Conservation (phyloP, 2,113 vertebrate species). For the Todiramphus saurophagus region DNA sequence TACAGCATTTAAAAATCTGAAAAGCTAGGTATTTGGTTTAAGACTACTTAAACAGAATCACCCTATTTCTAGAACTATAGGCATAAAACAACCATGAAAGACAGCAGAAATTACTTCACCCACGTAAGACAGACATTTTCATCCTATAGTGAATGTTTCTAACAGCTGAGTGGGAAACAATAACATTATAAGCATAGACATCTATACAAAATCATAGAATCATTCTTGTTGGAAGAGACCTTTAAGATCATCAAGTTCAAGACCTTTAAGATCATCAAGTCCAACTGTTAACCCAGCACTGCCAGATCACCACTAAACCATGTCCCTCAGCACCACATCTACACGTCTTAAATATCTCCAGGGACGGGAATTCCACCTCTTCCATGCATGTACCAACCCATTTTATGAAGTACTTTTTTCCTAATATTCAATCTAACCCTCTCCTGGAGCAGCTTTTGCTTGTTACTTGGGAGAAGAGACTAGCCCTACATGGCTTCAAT, state of each 20-base stretch:
- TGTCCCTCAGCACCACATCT: not conserved
- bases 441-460: not conserved
- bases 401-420: not conserved
- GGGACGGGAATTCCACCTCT: not conserved
- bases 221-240: not conserved
- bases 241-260: not conserved
- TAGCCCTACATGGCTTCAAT: not conserved
- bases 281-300: too few relatives aligned
- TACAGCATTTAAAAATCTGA: not conserved
- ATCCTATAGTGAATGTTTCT: not conserved
- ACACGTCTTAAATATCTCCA: not conserved
- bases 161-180: not conserved
- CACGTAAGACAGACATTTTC: not conserved
- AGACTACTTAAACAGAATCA: not conserved
- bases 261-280: not conserved
- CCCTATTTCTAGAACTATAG: not conserved
- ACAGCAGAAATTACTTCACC: not conserved
- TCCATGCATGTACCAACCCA: not conserved
- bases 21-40: not conserved
- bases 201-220: not conserved
- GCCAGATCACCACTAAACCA: not conserved
- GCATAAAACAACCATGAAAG: not conserved
- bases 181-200: not conserved
- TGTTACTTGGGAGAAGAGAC: not conserved
- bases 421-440: not conserved